Evolutionary conservation across 2,888 invertebrate species (phyloP).

Genomic region (Ellobium chinense): DNA sequence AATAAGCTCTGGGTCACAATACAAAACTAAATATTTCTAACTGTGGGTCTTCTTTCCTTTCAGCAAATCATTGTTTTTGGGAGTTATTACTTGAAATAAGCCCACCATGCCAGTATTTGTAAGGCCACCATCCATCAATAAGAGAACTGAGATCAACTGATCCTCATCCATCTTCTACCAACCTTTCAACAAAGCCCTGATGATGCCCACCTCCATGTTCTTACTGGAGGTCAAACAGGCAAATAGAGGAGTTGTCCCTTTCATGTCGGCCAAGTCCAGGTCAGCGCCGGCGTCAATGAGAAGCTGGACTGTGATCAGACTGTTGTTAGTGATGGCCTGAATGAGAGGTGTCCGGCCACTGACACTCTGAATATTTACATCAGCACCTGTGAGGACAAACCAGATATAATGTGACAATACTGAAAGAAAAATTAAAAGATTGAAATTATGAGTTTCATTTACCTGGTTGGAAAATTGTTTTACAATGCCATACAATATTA

Average conservation of each 20-base stretch:
- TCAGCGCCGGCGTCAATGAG: slow-evolving; percentile 46
- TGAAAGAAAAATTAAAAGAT: too few relatives aligned
- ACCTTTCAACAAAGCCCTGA: slow-evolving; percentile 41
- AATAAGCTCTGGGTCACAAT: too few relatives aligned
- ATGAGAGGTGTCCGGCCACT: slow-evolving; percentile 46
- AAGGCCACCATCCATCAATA: too few relatives aligned
- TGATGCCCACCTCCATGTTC: not conserved
- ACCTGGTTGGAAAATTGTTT: too few relatives aligned
- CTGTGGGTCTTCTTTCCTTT: too few relatives aligned
- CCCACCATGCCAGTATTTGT: too few relatives aligned
- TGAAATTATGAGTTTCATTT: too few relatives aligned
- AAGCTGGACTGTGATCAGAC: slow-evolving; percentile 15
- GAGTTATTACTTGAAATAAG: too few relatives aligned
- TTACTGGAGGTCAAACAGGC: not conserved
- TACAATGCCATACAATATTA: too few relatives aligned
- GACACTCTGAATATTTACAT: slow-evolving; percentile 42
- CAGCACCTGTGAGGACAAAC: slow-evolving; percentile 39
- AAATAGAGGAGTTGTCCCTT: slow-evolving; percentile 45
- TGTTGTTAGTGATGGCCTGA: slow-evolving; percentile 38
- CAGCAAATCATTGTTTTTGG: too few relatives aligned
- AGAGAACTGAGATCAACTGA: not conserved
- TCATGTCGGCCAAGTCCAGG: slow-evolving; percentile 41
- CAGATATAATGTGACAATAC: too few relatives aligned
- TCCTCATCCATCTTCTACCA: not conserved
- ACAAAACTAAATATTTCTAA: too few relatives aligned